phyloP scores from a whole-genome alignment of 2,113 vertebrate species.

The Hippolais icterina region DNA sequence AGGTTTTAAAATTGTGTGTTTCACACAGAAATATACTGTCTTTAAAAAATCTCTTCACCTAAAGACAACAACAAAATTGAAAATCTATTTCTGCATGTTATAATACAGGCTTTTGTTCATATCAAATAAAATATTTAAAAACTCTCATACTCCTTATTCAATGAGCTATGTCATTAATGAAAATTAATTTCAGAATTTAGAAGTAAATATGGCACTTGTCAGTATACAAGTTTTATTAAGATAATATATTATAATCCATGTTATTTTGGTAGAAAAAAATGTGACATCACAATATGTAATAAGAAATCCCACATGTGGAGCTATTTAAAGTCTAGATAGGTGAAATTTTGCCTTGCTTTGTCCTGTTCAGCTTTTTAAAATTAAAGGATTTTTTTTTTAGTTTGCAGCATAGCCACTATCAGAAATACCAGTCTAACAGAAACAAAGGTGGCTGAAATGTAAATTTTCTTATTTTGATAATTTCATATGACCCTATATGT shows the following conservation, averaged over 20 bases:
- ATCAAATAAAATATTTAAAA: background rate
- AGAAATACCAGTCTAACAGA: background rate
- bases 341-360: background rate
- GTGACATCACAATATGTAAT: background rate
- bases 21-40: background rate
- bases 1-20: background rate
- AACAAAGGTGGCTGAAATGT: background rate
- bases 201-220: background rate
- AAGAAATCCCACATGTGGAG: background rate
- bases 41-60: background rate
- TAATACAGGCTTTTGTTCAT: background rate
- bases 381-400: background rate
- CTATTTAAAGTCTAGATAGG: background rate
- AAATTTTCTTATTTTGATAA: background rate
- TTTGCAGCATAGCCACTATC: accelerated
- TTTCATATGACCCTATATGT: background rate
- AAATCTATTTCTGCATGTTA: background rate
- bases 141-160: background rate
- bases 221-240: background rate
- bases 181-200: background rate
- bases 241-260: background rate
- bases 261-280: background rate
- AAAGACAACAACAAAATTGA: background rate
- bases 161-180: background rate
- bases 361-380: background rate